Evolutionary conservation across 92 coral and sea anemone species (phyloP), one percentile per base, ranked within the genome.

Genomic region (Phenganax subtilis): DNA sequence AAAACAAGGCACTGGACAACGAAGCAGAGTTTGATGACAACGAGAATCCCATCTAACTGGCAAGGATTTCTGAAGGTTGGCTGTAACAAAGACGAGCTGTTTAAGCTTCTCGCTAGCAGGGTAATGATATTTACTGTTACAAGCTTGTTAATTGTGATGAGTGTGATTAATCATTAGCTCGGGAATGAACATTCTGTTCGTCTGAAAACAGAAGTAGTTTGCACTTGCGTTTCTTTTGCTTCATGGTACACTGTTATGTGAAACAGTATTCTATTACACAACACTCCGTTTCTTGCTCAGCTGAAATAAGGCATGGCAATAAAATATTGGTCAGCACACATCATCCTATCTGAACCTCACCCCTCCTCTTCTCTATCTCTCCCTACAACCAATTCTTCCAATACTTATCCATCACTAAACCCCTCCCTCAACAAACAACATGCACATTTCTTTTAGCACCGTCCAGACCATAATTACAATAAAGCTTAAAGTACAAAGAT

Each of bases 1-100:
- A 66, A 89, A 75, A 77, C 61, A 87, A 86, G 91, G 89, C 29
- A 29, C 85, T 27, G 91, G 89, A 75, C 91, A 86, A 86, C 89
- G 86, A 25, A 80, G 89, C 55, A 86, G 83, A 86, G 87, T 86
- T 73, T 89, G 62, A 87, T 65, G 71, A 81, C 85, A 6, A 78
- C 87, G 72, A 31, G 85, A 83, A 86, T 86, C 75, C 87, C 91
- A 60, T 54, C 66, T 30, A 85, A 86, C 71, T 88, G 87, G 89
- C 86, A 86, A 83, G 85, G 87, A 52, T 86, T 88, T 75, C 86
- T 86, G 75, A 86, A 86, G 77, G 91, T 88, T 47, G 89, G 82
- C 37, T 54, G 17, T 55, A 83, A 83, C 81, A 83, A 83, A 62
- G 81, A 83, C 25, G 81, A 83, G 30, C 75, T 61, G 67, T 61